Evolutionary conservation across 2,113 vertebrate genomes (phyloP).

Genomic region (Anoura caudifer): DNA sequence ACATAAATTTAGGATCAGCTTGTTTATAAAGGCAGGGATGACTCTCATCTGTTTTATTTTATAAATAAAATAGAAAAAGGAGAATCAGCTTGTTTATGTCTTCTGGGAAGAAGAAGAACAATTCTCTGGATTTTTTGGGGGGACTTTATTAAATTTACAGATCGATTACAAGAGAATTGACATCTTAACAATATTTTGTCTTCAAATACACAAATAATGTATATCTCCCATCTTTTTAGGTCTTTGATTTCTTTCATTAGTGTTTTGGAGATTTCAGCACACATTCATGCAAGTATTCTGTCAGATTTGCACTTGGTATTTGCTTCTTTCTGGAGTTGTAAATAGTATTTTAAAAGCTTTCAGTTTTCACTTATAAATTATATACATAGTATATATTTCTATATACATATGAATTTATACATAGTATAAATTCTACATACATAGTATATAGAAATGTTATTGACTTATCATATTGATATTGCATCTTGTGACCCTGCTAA

Average conservation of each 20-base stretch:
- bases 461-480: not conserved
- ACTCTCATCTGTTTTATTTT: too few species aligned
- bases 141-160: not conserved
- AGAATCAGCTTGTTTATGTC: not conserved
- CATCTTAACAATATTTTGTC: not conserved
- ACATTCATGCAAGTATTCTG: not conserved
- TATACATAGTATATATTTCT: too few species aligned
- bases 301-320: not conserved
- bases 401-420: too few species aligned
- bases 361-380: not conserved
- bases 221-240: not conserved
- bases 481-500: not conserved
- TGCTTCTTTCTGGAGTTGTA: not conserved
- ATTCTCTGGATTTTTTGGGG: not conserved
- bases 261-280: not conserved
- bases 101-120: not conserved
- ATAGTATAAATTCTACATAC: too few species aligned
- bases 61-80: too few species aligned
- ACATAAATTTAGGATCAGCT: not conserved
- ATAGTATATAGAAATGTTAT: not conserved
- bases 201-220: not conserved
- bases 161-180: not conserved
- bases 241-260: not conserved
- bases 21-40: not conserved
- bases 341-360: not conserved